Base-by-base conservation (phyloP, 2,888 invertebrate genomes). In the Mimachlamys varia region DNA sequence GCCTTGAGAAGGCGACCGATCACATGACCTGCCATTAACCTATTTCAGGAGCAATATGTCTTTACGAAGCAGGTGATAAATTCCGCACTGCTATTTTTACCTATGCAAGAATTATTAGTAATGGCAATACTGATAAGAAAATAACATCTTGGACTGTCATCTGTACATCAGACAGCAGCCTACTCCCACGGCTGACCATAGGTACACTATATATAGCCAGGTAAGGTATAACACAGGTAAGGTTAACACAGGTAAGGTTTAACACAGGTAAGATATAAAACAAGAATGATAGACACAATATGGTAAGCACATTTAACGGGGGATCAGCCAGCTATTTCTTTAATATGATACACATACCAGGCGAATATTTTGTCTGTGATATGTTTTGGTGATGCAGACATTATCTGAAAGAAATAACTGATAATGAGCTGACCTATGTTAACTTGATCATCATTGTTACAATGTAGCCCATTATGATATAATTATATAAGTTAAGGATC, bases 11-110 rank as follows among this genome's bases (percentile, higher is more conserved):
- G 33, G 76, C 7, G 76, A 33, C 76, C 76, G 76, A 33, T 22
- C 76, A 76, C 76, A 27, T 76, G 76, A 76, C 76, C 33, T 33
- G 76, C 76, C 15, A 76, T 76, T 76, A 76, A 76, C 76, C 76
- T 76, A 76, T 76, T 76, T 76, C 27, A 76, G 33, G 76, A 76
- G 27, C 33, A 22, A 76, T 76, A 12, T 76, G 76, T 76, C 27
- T 76, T 76, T 0, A 12, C 33, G 76, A 22, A 76, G 76, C 12
- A 76, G 76, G 76, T 76, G 76, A 76, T 76, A 27, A 27, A 76
- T 76, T 27, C 7, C 17, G 12, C 27, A 33, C 27, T 76, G 76
- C 76, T 76, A 76, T 76, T 33, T 76, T 76, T 76, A 76, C 76
- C 76, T 76, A 22, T 76, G 27, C 27, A 33, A 13, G 22, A 76